Conservation (phyloP, 2,797 vertebrate genomes). For the Hippocampus kuda region DNA sequence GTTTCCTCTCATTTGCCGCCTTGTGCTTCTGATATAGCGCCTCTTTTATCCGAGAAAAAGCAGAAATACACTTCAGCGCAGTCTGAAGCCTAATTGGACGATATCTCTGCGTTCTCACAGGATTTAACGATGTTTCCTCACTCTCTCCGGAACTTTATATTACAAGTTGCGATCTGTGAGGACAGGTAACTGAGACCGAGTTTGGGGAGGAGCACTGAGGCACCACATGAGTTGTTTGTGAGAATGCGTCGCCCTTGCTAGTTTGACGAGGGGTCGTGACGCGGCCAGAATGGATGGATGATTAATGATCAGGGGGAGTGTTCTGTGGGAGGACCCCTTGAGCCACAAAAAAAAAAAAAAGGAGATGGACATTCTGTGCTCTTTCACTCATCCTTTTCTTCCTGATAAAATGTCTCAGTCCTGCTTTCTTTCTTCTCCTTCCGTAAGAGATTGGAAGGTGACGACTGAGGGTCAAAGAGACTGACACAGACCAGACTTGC, state of each 20-base stretch:
- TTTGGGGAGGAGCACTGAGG: slow-evolving; percentile 15
- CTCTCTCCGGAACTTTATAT: slow-evolving; percentile 34
- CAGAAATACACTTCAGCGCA: slow-evolving; percentile 4
- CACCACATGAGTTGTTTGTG: slow-evolving; percentile 20
- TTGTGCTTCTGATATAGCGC: not conserved
- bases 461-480: slow-evolving; percentile 40
- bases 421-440: slow-evolving; percentile 34
- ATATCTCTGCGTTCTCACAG: slow-evolving; percentile 25
- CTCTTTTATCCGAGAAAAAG: not conserved
- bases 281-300: slow-evolving; percentile 56
- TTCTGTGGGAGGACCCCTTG: slow-evolving; percentile 45
- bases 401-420: slow-evolving; percentile 32
- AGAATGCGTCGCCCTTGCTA: slow-evolving; percentile 17
- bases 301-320: slow-evolving; percentile 64
- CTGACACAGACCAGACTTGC: slow-evolving; percentile 43
- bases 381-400: slow-evolving; percentile 46
- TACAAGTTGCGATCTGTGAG: slow-evolving; percentile 16
- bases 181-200: slow-evolving; percentile 27
- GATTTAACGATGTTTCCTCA: slow-evolving; percentile 21
- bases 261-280: slow-evolving; percentile 46
- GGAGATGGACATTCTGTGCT: slow-evolving; percentile 33
- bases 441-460: slow-evolving; percentile 52
- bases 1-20: not conserved
- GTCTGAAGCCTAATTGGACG: slow-evolving; percentile 37
- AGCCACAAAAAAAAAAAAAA: slow-evolving; percentile 39